Evolutionary conservation across 2,113 vertebrate genomes (phyloP).

Genomic region (Romanogobio albipinnatus): DNA sequence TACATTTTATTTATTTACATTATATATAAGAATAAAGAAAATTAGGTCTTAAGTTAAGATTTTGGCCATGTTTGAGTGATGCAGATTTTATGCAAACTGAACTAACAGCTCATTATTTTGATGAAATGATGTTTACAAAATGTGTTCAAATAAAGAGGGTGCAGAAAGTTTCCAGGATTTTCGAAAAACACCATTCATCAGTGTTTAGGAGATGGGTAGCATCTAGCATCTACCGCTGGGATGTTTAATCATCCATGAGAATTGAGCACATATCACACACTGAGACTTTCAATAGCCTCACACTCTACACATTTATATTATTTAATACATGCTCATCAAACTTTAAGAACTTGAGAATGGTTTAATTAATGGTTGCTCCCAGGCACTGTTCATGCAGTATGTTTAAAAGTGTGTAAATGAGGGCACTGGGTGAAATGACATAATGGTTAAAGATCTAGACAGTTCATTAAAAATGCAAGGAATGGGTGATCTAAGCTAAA

Average conservation of each 20-base stretch:
- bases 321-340: neutral
- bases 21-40: neutral
- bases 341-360: neutral
- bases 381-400: constrained; percentile 8
- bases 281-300: neutral
- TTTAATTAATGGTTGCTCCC: constrained; percentile 22
- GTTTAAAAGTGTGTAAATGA: constrained; percentile 25
- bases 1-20: too few relatives aligned
- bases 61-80: neutral
- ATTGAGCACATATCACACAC: neutral
- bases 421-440: constrained; percentile 1
- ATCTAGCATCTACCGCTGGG: constrained; percentile 2
- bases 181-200: neutral
- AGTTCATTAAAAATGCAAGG: neutral
- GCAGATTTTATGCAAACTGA: constrained; percentile 21
- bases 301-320: neutral
- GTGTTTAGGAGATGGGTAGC: constrained; percentile 2
- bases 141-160: neutral
- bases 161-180: neutral
- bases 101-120: neutral
- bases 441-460: constrained; percentile 42
- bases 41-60: neutral
- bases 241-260: neutral
- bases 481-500: neutral
- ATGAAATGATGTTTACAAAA: neutral